phyloP scores from a whole-genome alignment of 2,113 vertebrate species.

The Aplodontia rufa region DNA sequence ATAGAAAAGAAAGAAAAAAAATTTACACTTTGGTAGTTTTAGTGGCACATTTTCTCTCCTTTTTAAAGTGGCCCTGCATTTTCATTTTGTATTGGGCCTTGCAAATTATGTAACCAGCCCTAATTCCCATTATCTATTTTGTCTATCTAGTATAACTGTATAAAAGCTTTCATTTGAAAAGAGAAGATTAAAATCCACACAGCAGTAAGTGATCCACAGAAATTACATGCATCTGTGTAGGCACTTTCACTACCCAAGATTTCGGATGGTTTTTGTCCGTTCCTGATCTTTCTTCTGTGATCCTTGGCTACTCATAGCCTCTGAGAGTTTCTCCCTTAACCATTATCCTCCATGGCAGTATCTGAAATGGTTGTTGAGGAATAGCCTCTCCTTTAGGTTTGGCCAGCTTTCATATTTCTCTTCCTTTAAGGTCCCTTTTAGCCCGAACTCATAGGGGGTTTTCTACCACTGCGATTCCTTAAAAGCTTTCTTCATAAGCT shows the following conservation, averaged over 20 bases:
- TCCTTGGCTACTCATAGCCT: not conserved
- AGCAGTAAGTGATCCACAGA: not conserved
- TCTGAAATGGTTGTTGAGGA: not conserved
- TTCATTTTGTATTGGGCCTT: not conserved
- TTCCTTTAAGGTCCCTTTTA: not conserved
- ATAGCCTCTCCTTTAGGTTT: not conserved
- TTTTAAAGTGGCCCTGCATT: not conserved
- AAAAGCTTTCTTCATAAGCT: not conserved
- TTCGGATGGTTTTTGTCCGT: not conserved
- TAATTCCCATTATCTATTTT: not conserved
- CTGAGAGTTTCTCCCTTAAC: not conserved
- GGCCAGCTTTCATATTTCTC: not conserved
- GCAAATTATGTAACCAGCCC: not conserved
- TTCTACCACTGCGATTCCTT: not conserved
- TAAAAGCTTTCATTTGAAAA: conserved; percentile 15
- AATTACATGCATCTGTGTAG: not conserved
- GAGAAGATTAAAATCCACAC: not conserved
- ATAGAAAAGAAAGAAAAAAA: not conserved
- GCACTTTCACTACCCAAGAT: not conserved
- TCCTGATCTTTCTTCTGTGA: not conserved
- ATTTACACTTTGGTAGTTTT: not conserved
- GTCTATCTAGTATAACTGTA: not conserved
- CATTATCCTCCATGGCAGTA: not conserved
- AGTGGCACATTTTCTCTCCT: not conserved
- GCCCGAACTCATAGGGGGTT: not conserved